phyloP scores from a whole-genome alignment of 2,797 vertebrate species.

The Trachops cirrhosus region DNA sequence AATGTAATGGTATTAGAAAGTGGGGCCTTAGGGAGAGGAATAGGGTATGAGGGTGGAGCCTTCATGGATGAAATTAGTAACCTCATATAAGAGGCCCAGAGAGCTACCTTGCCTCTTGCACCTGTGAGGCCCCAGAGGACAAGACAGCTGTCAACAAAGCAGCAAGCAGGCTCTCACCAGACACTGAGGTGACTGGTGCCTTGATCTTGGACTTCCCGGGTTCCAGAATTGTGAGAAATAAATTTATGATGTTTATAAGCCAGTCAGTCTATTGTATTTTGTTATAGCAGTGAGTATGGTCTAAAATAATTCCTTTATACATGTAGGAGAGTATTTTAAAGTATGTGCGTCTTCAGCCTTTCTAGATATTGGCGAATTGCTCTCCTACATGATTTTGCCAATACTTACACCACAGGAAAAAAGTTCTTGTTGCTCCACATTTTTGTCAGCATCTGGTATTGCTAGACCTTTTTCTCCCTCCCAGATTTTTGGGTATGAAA shows the following conservation, averaged over 20 bases:
- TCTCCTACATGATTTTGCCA: background rate
- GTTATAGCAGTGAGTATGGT: background rate
- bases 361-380: background rate
- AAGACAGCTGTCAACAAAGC: background rate
- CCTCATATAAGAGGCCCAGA: background rate
- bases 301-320: background rate
- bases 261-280: background rate
- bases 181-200: background rate
- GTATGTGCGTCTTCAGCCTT: background rate
- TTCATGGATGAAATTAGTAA: background rate
- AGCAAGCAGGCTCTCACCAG: background rate
- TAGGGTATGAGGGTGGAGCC: background rate
- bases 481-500: background rate
- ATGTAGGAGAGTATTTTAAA: background rate
- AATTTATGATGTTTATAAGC: background rate
- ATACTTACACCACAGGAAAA: background rate
- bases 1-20: background rate
- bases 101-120: background rate
- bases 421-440: background rate
- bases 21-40: background rate
- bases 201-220: background rate
- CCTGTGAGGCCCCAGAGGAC: background rate
- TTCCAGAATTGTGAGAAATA: background rate
- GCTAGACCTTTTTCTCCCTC: background rate
- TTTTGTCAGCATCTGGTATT: background rate